phyloP scores from a whole-genome alignment of 2,113 vertebrate species.

The Aldabrachelys gigantea region DNA sequence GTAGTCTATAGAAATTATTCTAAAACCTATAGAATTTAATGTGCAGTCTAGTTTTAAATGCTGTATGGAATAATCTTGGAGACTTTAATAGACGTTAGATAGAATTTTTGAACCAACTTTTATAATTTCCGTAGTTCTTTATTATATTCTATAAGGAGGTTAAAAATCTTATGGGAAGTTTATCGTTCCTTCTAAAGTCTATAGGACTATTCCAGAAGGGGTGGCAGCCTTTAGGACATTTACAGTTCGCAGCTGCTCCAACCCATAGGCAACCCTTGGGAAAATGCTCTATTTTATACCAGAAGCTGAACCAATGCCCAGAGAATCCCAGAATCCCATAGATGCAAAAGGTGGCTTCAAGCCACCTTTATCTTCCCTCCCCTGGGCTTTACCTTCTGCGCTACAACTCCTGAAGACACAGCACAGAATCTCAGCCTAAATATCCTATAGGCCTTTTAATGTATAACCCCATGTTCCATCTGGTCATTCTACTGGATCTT shows the following conservation, averaged over 20 bases:
- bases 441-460: not conserved
- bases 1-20: not conserved
- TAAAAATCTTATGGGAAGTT: not conserved
- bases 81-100: slow-evolving; percentile 35
- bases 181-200: not conserved
- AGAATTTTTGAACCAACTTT: not conserved
- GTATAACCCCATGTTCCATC: not conserved
- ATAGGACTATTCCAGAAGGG: not conserved
- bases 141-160: not conserved
- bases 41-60: slow-evolving; percentile 15
- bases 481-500: not conserved
- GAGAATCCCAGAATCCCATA: not conserved
- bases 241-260: not conserved
- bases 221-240: not conserved
- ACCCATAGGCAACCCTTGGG: not conserved
- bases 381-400: not conserved
- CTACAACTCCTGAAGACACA: not conserved
- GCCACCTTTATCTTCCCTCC: not conserved
- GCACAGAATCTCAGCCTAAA: not conserved
- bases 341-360: not conserved
- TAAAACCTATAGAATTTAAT: not conserved
- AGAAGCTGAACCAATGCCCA: not conserved
- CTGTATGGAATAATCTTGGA: slow-evolving; percentile 47
- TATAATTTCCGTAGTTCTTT: not conserved
- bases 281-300: not conserved